Base-by-base conservation (phyloP, 1,140 invertebrate species). In the Drosophila tani region DNA sequence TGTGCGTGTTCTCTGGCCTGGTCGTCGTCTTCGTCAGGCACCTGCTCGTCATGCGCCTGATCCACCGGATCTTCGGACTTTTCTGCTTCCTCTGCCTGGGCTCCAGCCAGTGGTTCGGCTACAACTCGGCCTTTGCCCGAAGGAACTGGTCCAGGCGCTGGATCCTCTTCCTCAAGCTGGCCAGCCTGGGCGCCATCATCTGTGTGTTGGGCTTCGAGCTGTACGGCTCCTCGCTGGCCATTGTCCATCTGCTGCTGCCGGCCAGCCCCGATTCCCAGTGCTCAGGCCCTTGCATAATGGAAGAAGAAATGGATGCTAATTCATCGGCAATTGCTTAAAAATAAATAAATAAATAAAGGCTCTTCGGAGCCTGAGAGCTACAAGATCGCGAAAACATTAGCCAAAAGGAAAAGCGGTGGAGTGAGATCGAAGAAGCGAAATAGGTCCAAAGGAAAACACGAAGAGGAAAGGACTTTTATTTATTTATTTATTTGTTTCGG, bases 381-480 rank as follows among this genome's bases (percentile, higher is more conserved):
- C 83, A 87, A 88, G 85, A 90, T 90, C 85, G 84, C 84, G 84
- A 66, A 90, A 87, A 86, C 79, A 82, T 78, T 86, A 70, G 76
- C 70, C 71, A 77, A 88, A 75, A 43, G 79, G 58, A 43, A 43
- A 45, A 57, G 24, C 24, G 24, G 24, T 24, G 24, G 24, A 24
- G 24, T 24, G 24, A 24, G 27, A 9, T 21, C 7, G 55, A 40
- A 43, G 53, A n/a, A 46, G 24, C 32, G 32, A 47, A 64, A 78
- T 78, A 79, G 75, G 76, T 71, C 77, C 43, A 35, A 87, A 69
- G 58, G 55, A 75, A 81, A 81, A 88, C 55, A 75, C 63, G 77
- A 79, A 45, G 40, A 62, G 53, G 64, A 73, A 51, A 43, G 62
- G 70, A 76, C n/a, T n/a, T n/a, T n/a, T n/a, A n/a, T n/a, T 32